phyloP scores from a whole-genome alignment of 2,113 vertebrate species.

The Lophura nycthemera region DNA sequence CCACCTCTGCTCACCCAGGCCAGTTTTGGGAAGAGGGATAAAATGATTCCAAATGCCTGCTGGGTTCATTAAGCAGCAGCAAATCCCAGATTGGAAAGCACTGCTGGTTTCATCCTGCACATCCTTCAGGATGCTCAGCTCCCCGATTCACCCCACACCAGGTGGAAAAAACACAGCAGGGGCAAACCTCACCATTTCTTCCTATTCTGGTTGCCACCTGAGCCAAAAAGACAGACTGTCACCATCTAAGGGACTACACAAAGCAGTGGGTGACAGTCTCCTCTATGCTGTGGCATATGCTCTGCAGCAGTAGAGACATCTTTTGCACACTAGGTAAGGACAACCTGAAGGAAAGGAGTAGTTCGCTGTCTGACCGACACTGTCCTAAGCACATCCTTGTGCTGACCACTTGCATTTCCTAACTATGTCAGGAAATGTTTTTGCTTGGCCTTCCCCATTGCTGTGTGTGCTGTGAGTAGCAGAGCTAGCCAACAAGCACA shows the following conservation, averaged over 20 bases:
- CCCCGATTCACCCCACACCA: background rate
- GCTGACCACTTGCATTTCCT: background rate
- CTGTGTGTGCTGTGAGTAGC: background rate
- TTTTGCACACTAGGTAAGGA: background rate
- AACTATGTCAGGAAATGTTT: background rate
- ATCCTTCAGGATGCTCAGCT: background rate
- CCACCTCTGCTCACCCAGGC: constrained; percentile 28
- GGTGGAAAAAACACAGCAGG: rapidly evolving
- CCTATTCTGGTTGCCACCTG: background rate
- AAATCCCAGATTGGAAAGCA: background rate
- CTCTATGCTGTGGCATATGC: background rate
- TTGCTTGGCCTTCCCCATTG: background rate
- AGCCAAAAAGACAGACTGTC: background rate
- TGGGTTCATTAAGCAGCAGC: constrained; percentile 45
- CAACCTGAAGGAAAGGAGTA: background rate
- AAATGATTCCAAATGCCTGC: constrained; percentile 29
- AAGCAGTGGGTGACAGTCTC: background rate
- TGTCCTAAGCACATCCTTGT: background rate
- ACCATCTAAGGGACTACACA: background rate
- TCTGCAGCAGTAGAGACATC: background rate
- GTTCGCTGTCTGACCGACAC: background rate
- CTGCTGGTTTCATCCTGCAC: background rate
- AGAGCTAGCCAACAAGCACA: background rate
- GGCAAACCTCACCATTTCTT: background rate
- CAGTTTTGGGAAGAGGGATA: constrained; percentile 62